A percentile compares a stretch with the other conserved stretches of the same genome.
Conservation (phyloP, 2,888 invertebrate species). For the Xanthia icteritia region DNA sequence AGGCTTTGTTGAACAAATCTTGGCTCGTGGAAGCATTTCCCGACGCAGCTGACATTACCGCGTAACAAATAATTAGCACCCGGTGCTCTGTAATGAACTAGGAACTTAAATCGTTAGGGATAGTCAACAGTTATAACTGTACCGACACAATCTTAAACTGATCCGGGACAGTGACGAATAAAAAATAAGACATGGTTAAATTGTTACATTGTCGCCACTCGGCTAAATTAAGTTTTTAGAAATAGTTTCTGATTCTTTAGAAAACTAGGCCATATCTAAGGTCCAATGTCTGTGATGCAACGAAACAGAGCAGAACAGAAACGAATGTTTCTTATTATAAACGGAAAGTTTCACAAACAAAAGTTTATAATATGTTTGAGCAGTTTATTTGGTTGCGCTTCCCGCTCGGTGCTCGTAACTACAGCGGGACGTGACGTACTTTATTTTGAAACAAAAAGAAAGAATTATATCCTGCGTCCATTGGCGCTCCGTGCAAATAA, state of each 20-base stretch:
- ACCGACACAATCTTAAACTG: too few relatives aligned
- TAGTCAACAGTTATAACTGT: neutral
- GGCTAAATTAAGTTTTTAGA: too few relatives aligned
- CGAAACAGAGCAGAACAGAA: conserved; percentile 5
- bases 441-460: conserved; percentile 28
- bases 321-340: conserved; percentile 4
- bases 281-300: neutral
- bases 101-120: neutral
- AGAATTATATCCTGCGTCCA: conserved; percentile 2
- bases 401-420: conserved; percentile 1
- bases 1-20: neutral
- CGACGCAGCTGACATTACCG: neutral
- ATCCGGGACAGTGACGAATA: too few relatives aligned
- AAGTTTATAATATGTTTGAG: conserved; percentile 31
- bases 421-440: neutral
- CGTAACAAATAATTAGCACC: conserved; percentile 3
- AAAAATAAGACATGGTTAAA: neutral
- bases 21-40: conserved; percentile 2
- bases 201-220: too few relatives aligned
- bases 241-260: neutral
- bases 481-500: conserved; percentile 21
- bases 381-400: conserved; percentile 33
- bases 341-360: conserved; percentile 14
- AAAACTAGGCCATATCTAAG: neutral
- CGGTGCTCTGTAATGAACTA: neutral